Evolutionary conservation across 2,113 vertebrate genomes (phyloP).

Genomic region (Catharus minimus): DNA sequence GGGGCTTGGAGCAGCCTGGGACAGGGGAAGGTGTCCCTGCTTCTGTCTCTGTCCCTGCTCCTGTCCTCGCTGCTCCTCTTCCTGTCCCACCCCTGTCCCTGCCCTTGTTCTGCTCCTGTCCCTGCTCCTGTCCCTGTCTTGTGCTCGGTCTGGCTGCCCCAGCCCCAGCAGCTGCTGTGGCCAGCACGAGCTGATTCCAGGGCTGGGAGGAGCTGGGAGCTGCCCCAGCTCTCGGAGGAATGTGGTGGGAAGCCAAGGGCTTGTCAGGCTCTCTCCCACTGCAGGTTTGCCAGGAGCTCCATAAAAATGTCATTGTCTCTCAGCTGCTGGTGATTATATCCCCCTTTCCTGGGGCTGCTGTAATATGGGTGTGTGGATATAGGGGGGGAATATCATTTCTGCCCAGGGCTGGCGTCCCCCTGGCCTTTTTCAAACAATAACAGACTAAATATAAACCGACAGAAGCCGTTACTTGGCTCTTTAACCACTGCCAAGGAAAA

Average conservation of each 20-base stretch:
- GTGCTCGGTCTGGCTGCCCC: background rate
- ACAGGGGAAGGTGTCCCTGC: background rate
- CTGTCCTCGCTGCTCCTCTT: background rate
- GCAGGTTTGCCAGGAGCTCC: slow-evolving; percentile 71
- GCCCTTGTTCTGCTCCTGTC: no score
- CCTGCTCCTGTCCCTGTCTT: no score
- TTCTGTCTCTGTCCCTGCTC: no score
- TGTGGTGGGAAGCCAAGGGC: slow-evolving; percentile 62
- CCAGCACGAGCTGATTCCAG: background rate
- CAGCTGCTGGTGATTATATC: slow-evolving; percentile 74
- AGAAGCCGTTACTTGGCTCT: slow-evolving; percentile 71
- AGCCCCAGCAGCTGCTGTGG: background rate
- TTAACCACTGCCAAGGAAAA: slow-evolving; percentile 77
- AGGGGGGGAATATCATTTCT: slow-evolving; percentile 67
- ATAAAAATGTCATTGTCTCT: slow-evolving; percentile 80
- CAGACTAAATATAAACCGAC: slow-evolving; percentile 80
- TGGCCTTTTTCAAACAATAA: slow-evolving; percentile 80
- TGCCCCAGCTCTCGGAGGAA: slow-evolving; percentile 10
- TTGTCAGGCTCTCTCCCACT: slow-evolving; percentile 62
- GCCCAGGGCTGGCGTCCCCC: slow-evolving; percentile 60
- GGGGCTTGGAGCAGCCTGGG: background rate
- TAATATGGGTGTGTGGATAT: slow-evolving; percentile 34
- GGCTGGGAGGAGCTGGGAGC: background rate
- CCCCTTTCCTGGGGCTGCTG: slow-evolving; percentile 64
- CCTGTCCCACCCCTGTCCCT: background rate